phyloP scores from a whole-genome alignment of 2,797 vertebrate species.

The Gymnoscopelus microlampas region DNA sequence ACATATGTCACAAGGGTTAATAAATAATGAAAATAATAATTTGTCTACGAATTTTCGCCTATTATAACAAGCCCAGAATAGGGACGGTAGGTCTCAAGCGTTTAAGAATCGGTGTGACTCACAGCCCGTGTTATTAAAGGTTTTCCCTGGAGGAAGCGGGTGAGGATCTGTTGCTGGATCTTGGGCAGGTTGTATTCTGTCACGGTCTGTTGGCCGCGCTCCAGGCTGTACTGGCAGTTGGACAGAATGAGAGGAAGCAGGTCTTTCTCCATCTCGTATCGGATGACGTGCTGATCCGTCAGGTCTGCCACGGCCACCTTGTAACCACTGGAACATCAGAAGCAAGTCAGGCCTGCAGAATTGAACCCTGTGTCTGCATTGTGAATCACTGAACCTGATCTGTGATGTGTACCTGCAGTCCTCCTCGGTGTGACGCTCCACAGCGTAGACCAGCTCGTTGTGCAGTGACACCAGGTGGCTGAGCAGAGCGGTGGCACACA shows the following conservation, averaged over 20 bases:
- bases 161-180: conserved; percentile 87
- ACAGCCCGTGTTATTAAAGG: conserved; percentile 83
- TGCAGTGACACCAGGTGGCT: conserved; percentile 88
- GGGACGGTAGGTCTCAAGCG: background rate
- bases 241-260: conserved; percentile 86
- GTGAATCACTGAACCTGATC: too few species aligned
- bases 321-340: conserved; percentile 71
- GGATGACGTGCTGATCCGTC: conserved; percentile 85
- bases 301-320: conserved; percentile 80
- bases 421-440: conserved; percentile 74
- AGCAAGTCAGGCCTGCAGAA: too few species aligned
- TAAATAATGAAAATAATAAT: too few species aligned
- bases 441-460: conserved; percentile 79
- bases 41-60: background rate
- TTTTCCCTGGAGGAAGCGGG: conserved; percentile 88
- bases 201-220: conserved; percentile 79
- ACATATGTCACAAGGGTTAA: too few species aligned
- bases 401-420: conserved; percentile 71
- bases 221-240: conserved; percentile 90
- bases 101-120: conserved; percentile 28
- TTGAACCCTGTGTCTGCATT: too few species aligned
- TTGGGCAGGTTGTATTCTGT: conserved; percentile 86
- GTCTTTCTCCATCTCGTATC: conserved; percentile 86
- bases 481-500: conserved; percentile 86
- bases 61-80: background rate